A percentile compares a stretch with the other conserved stretches of the same genome.
Conservation (phyloP, 2,888 invertebrate genomes). For the Lasioglossum marginatum region DNA sequence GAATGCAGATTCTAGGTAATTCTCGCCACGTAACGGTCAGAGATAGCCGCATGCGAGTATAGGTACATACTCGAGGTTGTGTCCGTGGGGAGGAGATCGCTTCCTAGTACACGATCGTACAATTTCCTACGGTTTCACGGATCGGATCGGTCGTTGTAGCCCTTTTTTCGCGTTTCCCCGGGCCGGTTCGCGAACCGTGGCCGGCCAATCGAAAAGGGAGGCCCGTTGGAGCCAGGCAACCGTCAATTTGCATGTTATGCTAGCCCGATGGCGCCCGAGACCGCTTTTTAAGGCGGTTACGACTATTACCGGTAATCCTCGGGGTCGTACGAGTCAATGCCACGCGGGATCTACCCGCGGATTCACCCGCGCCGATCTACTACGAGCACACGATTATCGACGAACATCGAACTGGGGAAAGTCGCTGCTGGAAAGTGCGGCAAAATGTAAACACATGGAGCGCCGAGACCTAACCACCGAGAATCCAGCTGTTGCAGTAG, state of each 20-base stretch:
- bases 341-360: slow-evolving; percentile 63
- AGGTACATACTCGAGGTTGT: background rate
- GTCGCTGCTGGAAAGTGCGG: background rate
- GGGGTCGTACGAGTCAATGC: slow-evolving; percentile 77
- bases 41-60: background rate
- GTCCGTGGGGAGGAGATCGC: slow-evolving; percentile 40
- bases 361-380: slow-evolving; percentile 5
- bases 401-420: slow-evolving; percentile 22
- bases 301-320: slow-evolving; percentile 74
- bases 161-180: slow-evolving; percentile 42
- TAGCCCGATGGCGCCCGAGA: slow-evolving; percentile 68
- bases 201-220: slow-evolving; percentile 61
- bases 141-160: slow-evolving; percentile 52
- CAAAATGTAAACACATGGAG: background rate
- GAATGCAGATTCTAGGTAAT: slow-evolving; percentile 18
- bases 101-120: slow-evolving; percentile 65
- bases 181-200: slow-evolving; percentile 36
- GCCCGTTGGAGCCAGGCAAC: slow-evolving; percentile 62
- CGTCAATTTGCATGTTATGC: slow-evolving; percentile 76
- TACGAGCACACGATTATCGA: background rate
- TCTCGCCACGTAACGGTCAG: background rate
- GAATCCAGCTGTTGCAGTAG: background rate
- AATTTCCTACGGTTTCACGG: slow-evolving; percentile 68
- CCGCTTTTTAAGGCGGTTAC: slow-evolving; percentile 75
- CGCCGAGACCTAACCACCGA: background rate